These are phyloP conservation scores for Eulemur coronatus DNA, from an alignment of 2,797 vertebrate genomes.

Conservation along the genomic window DNA sequence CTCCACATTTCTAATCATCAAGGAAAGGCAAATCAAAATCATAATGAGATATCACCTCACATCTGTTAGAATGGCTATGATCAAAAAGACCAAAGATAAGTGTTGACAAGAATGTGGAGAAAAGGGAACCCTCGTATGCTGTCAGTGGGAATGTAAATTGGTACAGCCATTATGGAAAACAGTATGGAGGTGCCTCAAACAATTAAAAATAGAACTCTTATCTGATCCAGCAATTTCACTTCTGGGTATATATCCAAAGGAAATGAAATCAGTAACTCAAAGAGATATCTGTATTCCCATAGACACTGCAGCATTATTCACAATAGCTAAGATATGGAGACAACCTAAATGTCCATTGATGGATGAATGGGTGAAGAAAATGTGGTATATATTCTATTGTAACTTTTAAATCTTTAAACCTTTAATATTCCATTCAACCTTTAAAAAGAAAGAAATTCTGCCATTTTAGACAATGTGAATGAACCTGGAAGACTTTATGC, in stretches of 20 bases:
- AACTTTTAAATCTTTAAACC: too few relatives aligned
- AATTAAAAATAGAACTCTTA: too few relatives aligned
- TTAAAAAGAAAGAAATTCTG: not conserved
- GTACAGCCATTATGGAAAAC: not conserved
- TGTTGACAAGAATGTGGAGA: not conserved
- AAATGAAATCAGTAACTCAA: too few relatives aligned
- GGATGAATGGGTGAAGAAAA: too few relatives aligned
- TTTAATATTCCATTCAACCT: not conserved
- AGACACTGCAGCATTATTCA: too few relatives aligned
- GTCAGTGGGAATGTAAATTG: not conserved
- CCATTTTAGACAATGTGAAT: not conserved
- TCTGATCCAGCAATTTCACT: too few relatives aligned
- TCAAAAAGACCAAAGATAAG: not conserved
- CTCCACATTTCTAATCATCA: not conserved
- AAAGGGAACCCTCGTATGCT: not conserved
- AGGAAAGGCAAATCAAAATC: not conserved
- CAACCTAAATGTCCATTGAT: too few relatives aligned
- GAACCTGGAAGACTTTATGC: not conserved
- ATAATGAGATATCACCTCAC: not conserved
- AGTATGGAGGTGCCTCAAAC: not conserved
- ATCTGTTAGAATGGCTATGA: not conserved
- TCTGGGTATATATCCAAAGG: too few relatives aligned
- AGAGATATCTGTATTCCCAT: too few relatives aligned
- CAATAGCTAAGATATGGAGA: too few relatives aligned
- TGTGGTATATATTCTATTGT: too few relatives aligned